These are phyloP conservation scores for Onychomys leucogaster DNA, from an alignment of 2,797 vertebrate genomes.

Conservation along the genomic window DNA sequence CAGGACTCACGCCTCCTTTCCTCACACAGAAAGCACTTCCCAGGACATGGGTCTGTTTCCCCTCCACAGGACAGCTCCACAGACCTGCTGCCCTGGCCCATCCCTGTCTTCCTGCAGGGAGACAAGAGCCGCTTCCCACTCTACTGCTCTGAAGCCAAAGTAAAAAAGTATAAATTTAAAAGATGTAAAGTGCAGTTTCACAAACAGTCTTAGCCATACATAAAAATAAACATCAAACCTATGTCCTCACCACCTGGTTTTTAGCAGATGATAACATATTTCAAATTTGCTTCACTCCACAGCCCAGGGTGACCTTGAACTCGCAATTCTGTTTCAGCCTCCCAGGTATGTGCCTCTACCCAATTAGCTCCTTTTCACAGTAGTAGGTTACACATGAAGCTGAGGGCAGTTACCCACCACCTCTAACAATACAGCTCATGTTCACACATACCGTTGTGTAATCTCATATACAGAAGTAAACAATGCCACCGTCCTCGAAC, in stretches of 20 bases:
- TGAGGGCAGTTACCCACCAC: not conserved
- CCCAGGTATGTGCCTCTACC: not conserved
- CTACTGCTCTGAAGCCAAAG: slow-evolving; percentile 35
- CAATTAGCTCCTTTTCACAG: not conserved
- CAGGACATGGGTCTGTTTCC: not conserved
- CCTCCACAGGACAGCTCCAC: too few species aligned
- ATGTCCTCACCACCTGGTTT: not conserved
- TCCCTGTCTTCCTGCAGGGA: not conserved
- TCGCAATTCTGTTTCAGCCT: not conserved
- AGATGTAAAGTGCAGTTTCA: slow-evolving; percentile 11
- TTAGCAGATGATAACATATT: slow-evolving; percentile 49
- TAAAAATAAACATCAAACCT: slow-evolving; percentile 35
- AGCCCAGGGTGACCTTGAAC: not conserved
- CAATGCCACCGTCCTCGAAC: not conserved
- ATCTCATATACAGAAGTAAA: slow-evolving; percentile 2
- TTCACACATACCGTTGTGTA: not conserved
- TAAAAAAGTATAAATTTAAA: not conserved
- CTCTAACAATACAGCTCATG: not conserved
- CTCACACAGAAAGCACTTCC: slow-evolving; percentile 47
- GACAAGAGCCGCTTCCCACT: slow-evolving; percentile 37
- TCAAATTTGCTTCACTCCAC: slow-evolving; percentile 6
- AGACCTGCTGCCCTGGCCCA: not conserved
- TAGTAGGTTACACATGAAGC: not conserved
- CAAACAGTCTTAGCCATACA: slow-evolving; percentile 11
- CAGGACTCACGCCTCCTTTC: not conserved